These are phyloP conservation scores for Ennomos erosarius DNA, from an alignment of 2,888 invertebrate species.

Conservation along the genomic window DNA sequence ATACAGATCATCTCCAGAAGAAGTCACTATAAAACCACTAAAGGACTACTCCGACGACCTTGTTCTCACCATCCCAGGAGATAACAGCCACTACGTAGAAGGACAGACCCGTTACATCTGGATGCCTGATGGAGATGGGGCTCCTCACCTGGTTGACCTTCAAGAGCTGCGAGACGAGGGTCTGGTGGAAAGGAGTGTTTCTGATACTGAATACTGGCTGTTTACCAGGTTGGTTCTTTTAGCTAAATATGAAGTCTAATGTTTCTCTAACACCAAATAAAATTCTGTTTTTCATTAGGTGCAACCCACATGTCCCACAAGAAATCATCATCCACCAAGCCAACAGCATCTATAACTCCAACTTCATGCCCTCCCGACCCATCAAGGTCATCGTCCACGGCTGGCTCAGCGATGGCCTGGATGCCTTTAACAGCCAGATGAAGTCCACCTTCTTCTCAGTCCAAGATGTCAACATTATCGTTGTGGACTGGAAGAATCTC, in stretches of 20 bases:
- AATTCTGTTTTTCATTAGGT: slow-evolving; percentile 42
- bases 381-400: slow-evolving; percentile 32
- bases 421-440: slow-evolving; percentile 25
- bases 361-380: slow-evolving; percentile 19
- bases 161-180: slow-evolving; percentile 45
- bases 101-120: slow-evolving; percentile 73
- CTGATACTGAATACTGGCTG: slow-evolving; percentile 69
- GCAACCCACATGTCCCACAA: slow-evolving; percentile 58
- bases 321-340: slow-evolving; percentile 56
- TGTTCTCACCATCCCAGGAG: slow-evolving; percentile 62
- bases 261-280: neutral
- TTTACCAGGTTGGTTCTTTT: slow-evolving; percentile 54
- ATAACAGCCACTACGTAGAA: slow-evolving; percentile 74
- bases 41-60: slow-evolving; percentile 44
- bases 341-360: slow-evolving; percentile 42
- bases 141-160: slow-evolving; percentile 66
- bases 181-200: slow-evolving; percentile 54
- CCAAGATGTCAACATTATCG: slow-evolving; percentile 67
- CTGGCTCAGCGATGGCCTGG: slow-evolving; percentile 32
- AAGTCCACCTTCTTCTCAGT: slow-evolving; percentile 26
- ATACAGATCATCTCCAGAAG: no score
- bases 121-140: slow-evolving; percentile 71
- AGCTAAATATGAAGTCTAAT: neutral
- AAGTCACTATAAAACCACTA: neutral
- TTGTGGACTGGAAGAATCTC: slow-evolving; percentile 67